A percentile compares a stretch with the other conserved stretches of the same genome.
Evolutionary conservation across 2,888 invertebrate species (phyloP).

Genomic region (Mactromeris polynyma): DNA sequence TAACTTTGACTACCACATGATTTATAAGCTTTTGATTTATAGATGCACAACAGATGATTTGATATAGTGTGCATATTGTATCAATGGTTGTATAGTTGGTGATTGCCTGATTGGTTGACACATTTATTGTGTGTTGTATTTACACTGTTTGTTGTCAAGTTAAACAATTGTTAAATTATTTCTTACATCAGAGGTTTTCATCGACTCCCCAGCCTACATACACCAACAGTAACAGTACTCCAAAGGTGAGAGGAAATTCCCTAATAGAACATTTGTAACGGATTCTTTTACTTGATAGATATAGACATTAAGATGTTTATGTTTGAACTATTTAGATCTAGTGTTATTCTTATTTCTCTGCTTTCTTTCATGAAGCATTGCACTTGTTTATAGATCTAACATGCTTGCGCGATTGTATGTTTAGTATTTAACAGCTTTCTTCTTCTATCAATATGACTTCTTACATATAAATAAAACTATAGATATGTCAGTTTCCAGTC

Average conservation of each 20-base stretch:
- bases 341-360: neutral
- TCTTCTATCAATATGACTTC: too few relatives aligned
- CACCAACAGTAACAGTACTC: conserved; percentile 49
- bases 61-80: neutral
- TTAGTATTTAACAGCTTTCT: neutral
- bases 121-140: neutral
- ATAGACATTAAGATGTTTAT: neutral
- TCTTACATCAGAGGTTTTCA: conserved; percentile 49
- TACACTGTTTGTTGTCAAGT: neutral
- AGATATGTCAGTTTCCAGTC: too few relatives aligned
- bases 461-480: too few relatives aligned
- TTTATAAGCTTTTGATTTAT: too few relatives aligned
- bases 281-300: neutral
- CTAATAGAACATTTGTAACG: neutral
- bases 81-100: neutral
- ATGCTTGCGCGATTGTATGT: neutral
- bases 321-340: neutral
- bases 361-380: neutral
- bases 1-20: too few relatives aligned
- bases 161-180: conserved; percentile 19
- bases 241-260: conserved; percentile 58
- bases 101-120: neutral
- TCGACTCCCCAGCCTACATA: conserved; percentile 47
- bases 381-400: neutral
- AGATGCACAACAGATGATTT: too few relatives aligned